phyloP scores from a whole-genome alignment of 2,797 vertebrate species.

The Pseudomugil tenellus region DNA sequence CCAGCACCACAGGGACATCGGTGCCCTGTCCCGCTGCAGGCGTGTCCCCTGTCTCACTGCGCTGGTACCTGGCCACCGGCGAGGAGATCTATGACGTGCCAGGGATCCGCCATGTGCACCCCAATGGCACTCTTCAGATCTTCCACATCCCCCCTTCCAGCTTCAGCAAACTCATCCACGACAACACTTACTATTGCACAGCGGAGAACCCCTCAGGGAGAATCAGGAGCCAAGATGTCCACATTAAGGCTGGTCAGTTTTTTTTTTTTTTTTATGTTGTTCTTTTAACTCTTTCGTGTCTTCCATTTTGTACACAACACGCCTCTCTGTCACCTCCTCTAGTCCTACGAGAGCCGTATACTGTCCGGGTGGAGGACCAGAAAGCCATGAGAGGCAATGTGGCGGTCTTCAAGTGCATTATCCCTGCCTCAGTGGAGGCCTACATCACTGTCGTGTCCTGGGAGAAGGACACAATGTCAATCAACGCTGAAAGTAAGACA shows the following conservation, averaged over 20 bases:
- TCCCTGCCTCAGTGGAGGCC: slow-evolving; percentile 98
- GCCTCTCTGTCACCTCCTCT: slow-evolving; percentile 54
- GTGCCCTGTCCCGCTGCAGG: slow-evolving; percentile 98
- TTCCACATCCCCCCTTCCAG: slow-evolving; percentile 99
- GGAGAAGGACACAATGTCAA: slow-evolving; percentile 97
- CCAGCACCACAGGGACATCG: slow-evolving; percentile 97
- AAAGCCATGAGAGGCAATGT: slow-evolving; percentile 99
- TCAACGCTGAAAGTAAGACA: slow-evolving; percentile 90
- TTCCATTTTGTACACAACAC: slow-evolving; percentile 22
- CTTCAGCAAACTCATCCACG: slow-evolving; percentile 99
- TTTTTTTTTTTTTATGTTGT: not conserved
- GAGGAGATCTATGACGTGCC: slow-evolving; percentile 99
- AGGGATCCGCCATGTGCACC: slow-evolving; percentile 99
- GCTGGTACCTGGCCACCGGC: slow-evolving; percentile 98
- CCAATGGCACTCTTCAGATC: slow-evolving; percentile 99
- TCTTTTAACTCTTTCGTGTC: not conserved
- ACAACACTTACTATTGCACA: slow-evolving; percentile 99
- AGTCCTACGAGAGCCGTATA: slow-evolving; percentile 99
- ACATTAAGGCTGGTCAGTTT: slow-evolving; percentile 98
- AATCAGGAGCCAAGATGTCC: slow-evolving; percentile 99
- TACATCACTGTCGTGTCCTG: slow-evolving; percentile 95
- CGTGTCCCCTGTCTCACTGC: slow-evolving; percentile 94
- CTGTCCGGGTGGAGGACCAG: slow-evolving; percentile 99
- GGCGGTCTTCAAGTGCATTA: slow-evolving; percentile 99
- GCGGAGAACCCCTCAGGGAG: slow-evolving; percentile 99